Evolutionary conservation across 1,140 invertebrate species (phyloP), one percentile per base, ranked within the genome.

Genomic region (Meteorus sp.): DNA sequence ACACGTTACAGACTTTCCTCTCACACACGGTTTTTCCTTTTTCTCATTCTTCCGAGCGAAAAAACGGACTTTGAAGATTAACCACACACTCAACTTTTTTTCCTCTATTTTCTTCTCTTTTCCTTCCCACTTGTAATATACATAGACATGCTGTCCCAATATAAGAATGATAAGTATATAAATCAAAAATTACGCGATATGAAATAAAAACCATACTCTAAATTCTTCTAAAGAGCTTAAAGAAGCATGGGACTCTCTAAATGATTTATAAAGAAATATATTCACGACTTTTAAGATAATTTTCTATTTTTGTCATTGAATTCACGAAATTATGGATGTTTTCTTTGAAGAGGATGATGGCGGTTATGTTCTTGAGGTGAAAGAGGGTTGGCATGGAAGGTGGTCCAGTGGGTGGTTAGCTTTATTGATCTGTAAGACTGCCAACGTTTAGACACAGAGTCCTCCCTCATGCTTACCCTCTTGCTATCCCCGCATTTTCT

Each of bases 371-470:
- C 76, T 79, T 80, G 76, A 80, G 75, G 72, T 71, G 74, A 22
- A 44, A 39, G 52, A n/a, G 47, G 53, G 55, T 47, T 51, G 48
- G 48, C 19, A 43, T 52, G 58, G n/a, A n/a, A 60, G 66, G 61
- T 67, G 64, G 66, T 61, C 51, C 43, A 60, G 50, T 68, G 72
- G 76, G 71, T 78, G 77, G 77, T 79, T 80, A 79, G 77, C 77
- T 79, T 78, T 80, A 80, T 80, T 80, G 78, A 80, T 79, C 78
- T 79, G 78, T 78, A 80, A 80, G 77, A 78, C 78, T 80, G 70
- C 75, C 75, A 75, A 75, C 69, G 70, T 76, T 73, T 72, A 69
- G 65, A 74, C 71, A 71, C 68, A 67, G 57, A 59, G 55, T 60
- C 64, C 63, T 67, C 67, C 66, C 66, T 66, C 62, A 33, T 56